A percentile compares a stretch with the other conserved stretches of the same genome.
These are phyloP conservation scores for Semicossyphus pulcher DNA, from an alignment of 2,113 vertebrate species.

Conservation along the genomic window DNA sequence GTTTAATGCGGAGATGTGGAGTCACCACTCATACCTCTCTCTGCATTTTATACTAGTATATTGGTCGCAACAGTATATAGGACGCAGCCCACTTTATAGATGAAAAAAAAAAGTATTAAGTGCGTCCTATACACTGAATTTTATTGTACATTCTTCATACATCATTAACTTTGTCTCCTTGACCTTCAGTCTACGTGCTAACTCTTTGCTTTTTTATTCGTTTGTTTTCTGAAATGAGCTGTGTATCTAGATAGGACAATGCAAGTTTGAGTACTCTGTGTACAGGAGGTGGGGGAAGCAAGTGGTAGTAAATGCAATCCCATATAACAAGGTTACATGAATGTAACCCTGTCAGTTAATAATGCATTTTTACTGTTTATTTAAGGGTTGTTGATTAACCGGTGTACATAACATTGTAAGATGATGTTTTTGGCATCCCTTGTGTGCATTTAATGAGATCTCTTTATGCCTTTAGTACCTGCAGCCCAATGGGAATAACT, in stretches of 20 bases:
- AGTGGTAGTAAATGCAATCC: background rate
- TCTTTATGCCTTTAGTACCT: constrained; percentile 83
- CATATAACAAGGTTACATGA: background rate
- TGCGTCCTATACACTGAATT: too few relatives aligned
- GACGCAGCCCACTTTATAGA: too few relatives aligned
- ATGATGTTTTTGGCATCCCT: background rate
- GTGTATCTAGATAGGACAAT: background rate
- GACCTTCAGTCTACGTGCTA: background rate
- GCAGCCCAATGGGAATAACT: constrained; percentile 93
- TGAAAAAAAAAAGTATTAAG: too few relatives aligned
- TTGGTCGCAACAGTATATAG: too few relatives aligned
- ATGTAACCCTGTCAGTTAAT: background rate
- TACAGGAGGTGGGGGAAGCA: background rate
- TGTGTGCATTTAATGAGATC: background rate
- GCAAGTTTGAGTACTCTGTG: background rate
- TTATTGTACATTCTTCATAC: background rate
- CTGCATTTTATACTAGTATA: too few relatives aligned
- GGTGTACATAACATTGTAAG: background rate
- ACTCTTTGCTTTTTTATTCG: background rate
- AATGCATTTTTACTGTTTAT: background rate
- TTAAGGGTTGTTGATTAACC: background rate
- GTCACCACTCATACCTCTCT: too few relatives aligned
- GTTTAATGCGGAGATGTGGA: too few relatives aligned
- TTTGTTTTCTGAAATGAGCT: background rate
- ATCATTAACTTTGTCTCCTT: background rate